A percentile compares a stretch with the other conserved stretches of the same genome.
These are phyloP conservation scores for Vanacampus margaritifer DNA, from an alignment of 2,113 vertebrate species.

Conservation along the genomic window DNA sequence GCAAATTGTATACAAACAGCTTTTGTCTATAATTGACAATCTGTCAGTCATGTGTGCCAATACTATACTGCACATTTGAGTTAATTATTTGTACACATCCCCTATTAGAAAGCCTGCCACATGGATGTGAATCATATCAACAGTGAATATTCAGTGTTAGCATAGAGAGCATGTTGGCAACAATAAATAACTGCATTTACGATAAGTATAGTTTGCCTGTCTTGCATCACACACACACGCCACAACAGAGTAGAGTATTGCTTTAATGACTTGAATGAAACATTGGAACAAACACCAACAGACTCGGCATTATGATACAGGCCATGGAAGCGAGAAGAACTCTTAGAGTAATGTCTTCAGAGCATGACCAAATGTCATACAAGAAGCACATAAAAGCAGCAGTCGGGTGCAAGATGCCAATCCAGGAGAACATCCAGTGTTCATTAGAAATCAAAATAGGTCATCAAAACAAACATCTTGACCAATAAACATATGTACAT, in stretches of 20 bases:
- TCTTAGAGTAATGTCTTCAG: too few relatives aligned
- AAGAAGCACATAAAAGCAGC: neutral
- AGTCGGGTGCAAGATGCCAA: neutral
- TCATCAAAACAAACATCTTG: slow-evolving; percentile 22
- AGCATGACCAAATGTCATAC: neutral
- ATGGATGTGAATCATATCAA: slow-evolving; percentile 27
- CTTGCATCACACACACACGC: slow-evolving; percentile 10
- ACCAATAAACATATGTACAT: slow-evolving; percentile 63
- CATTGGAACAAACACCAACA: slow-evolving; percentile 23
- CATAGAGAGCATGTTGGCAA: slow-evolving; percentile 56
- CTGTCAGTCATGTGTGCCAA: slow-evolving; percentile 41
- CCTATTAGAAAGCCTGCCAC: slow-evolving; percentile 14
- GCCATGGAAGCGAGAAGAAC: neutral
- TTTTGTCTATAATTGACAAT: slow-evolving; percentile 30
- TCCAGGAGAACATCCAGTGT: neutral
- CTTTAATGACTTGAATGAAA: slow-evolving; percentile 53
- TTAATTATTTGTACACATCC: neutral
- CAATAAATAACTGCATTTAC: slow-evolving; percentile 41
- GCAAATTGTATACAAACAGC: neutral
- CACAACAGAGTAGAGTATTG: slow-evolving; percentile 27
- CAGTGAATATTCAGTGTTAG: slow-evolving; percentile 41
- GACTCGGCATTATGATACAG: neutral
- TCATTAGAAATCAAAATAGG: slow-evolving; percentile 20
- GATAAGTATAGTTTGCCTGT: neutral
- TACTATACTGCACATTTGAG: slow-evolving; percentile 1